Conservation (phyloP, 2,113 vertebrate species). For the Corapipo altera region DNA sequence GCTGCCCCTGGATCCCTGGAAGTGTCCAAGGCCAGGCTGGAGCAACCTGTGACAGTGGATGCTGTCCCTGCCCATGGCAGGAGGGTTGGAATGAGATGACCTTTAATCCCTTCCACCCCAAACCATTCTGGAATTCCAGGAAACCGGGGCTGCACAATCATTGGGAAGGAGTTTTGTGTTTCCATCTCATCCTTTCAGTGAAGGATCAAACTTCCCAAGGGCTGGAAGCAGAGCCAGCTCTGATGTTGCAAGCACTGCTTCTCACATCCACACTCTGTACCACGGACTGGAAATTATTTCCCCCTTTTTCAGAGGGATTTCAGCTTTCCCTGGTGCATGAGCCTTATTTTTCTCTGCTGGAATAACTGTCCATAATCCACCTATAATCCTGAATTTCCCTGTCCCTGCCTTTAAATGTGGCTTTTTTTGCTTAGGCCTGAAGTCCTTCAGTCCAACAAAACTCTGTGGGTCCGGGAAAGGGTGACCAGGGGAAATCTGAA, state of each 20-base stretch:
- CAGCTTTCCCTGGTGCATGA: neutral
- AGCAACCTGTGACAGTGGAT: neutral
- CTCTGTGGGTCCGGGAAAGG: neutral
- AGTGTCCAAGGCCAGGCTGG: neutral
- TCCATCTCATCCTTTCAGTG: neutral
- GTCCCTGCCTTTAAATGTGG: neutral
- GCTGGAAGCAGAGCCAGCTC: neutral
- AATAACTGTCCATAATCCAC: neutral
- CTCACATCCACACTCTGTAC: neutral
- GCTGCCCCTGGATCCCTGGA: too few relatives aligned
- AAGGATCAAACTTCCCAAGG: neutral
- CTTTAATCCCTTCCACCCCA: neutral
- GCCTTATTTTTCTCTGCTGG: neutral
- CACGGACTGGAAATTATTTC: neutral
- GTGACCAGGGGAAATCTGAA: neutral
- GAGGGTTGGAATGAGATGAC: neutral
- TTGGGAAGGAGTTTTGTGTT: neutral
- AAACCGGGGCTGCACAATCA: neutral
- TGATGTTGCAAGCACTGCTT: neutral
- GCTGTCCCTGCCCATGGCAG: neutral
- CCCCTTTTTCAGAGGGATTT: neutral
- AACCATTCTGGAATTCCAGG: neutral
- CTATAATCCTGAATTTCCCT: fast-evolving
- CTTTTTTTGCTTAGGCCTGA: neutral
- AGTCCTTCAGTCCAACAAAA: neutral